phyloP scores from a whole-genome alignment of 2,888 invertebrate genomes.

The Tipula unca region DNA sequence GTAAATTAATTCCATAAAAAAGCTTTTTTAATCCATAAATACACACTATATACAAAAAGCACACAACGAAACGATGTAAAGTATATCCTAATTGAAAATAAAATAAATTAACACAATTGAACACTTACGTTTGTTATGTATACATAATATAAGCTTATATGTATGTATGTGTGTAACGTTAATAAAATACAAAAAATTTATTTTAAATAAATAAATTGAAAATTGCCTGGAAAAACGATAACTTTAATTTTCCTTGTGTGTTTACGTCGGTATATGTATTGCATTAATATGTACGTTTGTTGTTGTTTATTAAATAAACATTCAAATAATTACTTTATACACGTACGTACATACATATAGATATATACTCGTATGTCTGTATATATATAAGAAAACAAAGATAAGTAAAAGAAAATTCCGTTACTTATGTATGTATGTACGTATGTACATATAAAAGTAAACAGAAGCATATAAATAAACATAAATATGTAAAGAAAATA shows the following conservation, averaged over 20 bases:
- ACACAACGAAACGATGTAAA: neutral
- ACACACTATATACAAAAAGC: neutral
- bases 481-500: neutral
- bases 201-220: neutral
- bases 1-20: neutral
- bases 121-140: neutral
- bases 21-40: neutral
- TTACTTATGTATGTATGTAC: neutral
- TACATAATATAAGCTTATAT: neutral
- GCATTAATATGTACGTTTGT: neutral
- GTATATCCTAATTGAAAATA: neutral
- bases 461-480: neutral
- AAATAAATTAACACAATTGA: neutral
- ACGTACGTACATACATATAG: no score
- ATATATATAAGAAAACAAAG: neutral
- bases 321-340: neutral
- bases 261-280: neutral
- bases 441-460: neutral
- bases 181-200: neutral
- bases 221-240: neutral
- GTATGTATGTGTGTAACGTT: neutral
- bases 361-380: no score
- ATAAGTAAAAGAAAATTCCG: neutral
- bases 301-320: conserved; percentile 8
- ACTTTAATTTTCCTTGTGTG: neutral